Evolutionary conservation across 2,113 vertebrate genomes (phyloP), one percentile per base, ranked within the genome.

Genomic region (Oncorhynchus mykiss): DNA sequence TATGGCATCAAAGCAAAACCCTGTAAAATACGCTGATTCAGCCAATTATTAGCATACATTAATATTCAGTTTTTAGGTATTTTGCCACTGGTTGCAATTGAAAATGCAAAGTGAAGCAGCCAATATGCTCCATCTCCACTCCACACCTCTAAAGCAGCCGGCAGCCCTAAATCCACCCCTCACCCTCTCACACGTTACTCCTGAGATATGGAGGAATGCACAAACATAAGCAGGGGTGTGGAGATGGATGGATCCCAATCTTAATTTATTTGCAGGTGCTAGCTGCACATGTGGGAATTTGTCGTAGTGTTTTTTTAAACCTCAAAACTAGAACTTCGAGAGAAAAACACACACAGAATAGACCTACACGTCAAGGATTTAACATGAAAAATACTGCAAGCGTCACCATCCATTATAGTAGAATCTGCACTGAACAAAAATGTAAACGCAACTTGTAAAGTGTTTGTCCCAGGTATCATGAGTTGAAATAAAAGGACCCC

Each of bases 81-180:
- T 86, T 88, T 86, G 87, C 86, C 86, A 80, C 80, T 81, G 79
- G 88, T 82, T 80, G 73, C 84, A 86, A 90, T 83, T 89, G 69
- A 82, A 92, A 88, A 90, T 90, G 87, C 88, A 88, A 83, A 91
- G 84, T 70, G 65, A 85, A 77, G 81, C 72, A 74, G 59, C 78
- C 82, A 80, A 80, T 67, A 75, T 20, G 9, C 2, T 45, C 39
- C 39, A 45, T 45, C 39, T 64, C 45, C 31, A 66, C 39, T 64
- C 45, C 31, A 66, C 48, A 48, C 74, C 59, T 45, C 74, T 60
- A 29, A 73, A 84, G 76, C 69, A 70, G 75, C 67, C 34, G 54
- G 80, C 34, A 87, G 74, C 84, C 79, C 62, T 54, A 75, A 84
- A 76, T 75, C 74, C 60, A 84, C 59, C 59, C 69, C 76, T 76